Base-by-base conservation (phyloP, 2,113 vertebrate genomes). In the Tricholaema leucomelas region DNA sequence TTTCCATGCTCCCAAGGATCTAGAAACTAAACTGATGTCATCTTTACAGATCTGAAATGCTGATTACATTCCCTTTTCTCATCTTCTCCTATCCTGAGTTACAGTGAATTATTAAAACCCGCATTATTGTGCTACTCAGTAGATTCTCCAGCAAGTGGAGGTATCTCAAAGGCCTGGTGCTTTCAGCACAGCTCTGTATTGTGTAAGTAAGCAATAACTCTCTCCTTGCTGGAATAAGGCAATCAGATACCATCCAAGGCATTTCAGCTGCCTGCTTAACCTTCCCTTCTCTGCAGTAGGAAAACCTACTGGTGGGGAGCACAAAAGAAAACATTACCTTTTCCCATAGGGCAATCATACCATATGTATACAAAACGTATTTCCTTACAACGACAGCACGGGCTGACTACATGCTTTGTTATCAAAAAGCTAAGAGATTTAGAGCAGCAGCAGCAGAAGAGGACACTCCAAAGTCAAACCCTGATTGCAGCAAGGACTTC, bases 381-480 rank as follows among this genome's bases (percentile, higher is more conserved):
- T 44, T 50, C 70, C 27, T 70, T 40, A 63, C 24, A 77, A 24
- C 70, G 59, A 5, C 28, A 81, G 61, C 50, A 85, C 0, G 0
- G 1, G 0, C 58, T 31, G 38, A 81, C 63, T 48, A 54, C 11
- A 48, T 0, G 0, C 36, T 84, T 31, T 2, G 15, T 12, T 48
- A 56, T 35, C 83, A 48, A 69, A 59, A 63, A 77, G 28, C 9
- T 33, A 27, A 46, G 61, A 72, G n/a, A 19, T 27, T 75, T 44
- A 58, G 40, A 87, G 38, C 60, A 81, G 56, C 56, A 69, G 55
- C 42, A 72, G 38, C 23, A 50, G 46, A 23, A 15, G 25, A 83
- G 48, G 65, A 83, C 4, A 6, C 46, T 79, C 35, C 20, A 17
- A 81, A 87, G n/a, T 30, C 82, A 91, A 69, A 67, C 6, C 11